Percentiles rank a stretch among this genome's conserved stretches.
These are phyloP conservation scores for Sebastes trivittatus DNA, from an alignment of 2,797 vertebrate genomes.

Conservation along the genomic window DNA sequence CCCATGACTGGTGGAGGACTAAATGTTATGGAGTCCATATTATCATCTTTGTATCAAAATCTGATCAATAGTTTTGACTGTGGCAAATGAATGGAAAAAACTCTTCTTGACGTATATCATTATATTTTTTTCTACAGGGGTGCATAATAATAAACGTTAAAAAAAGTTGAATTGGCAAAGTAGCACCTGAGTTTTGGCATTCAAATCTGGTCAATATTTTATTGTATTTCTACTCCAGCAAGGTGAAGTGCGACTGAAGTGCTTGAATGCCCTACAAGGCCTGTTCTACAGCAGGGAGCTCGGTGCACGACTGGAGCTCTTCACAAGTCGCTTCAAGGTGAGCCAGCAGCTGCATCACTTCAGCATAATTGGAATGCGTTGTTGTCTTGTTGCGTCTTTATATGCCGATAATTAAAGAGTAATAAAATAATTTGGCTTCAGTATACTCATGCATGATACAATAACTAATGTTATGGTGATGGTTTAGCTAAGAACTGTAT, in stretches of 20 bases:
- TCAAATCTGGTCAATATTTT: background rate
- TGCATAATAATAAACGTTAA: background rate
- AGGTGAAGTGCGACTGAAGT: constrained; percentile 97
- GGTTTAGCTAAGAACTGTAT: background rate
- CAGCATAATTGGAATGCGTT: background rate
- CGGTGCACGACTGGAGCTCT: constrained; percentile 94
- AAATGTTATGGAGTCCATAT: background rate
- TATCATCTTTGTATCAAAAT: background rate
- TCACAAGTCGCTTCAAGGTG: constrained; percentile 98
- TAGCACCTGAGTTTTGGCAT: background rate
- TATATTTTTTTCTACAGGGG: background rate
- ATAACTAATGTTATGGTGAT: background rate
- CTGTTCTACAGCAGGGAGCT: constrained; percentile 96
- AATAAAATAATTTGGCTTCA: background rate
- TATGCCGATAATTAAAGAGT: background rate
- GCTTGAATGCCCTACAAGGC: constrained; percentile 94
- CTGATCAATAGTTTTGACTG: background rate
- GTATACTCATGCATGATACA: background rate
- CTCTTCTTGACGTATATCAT: background rate
- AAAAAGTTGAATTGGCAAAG: background rate
- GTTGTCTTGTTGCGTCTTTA: background rate
- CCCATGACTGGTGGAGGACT: background rate
- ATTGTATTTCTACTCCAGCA: constrained; percentile 78
- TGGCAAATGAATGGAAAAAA: background rate
- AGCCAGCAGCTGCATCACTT: constrained; percentile 5